Conservation (phyloP, 2,888 invertebrate genomes). For the Dusona sp. region DNA sequence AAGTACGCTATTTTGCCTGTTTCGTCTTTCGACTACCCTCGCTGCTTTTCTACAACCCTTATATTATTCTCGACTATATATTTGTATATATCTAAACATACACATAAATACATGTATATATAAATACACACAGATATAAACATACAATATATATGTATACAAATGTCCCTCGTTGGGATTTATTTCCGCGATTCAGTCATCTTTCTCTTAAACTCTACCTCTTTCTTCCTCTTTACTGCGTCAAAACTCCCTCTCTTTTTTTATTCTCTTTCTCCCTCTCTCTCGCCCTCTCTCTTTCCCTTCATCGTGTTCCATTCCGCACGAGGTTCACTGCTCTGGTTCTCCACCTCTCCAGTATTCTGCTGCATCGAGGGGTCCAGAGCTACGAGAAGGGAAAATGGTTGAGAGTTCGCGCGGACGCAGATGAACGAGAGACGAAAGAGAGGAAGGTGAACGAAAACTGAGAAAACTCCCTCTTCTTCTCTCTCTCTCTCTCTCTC, state of each 20-base stretch:
- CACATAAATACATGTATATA: neutral
- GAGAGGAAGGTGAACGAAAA: conserved; percentile 56
- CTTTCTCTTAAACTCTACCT: conserved; percentile 15
- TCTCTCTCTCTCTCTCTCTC: conserved; percentile 38
- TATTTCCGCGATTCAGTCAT: conserved; percentile 55
- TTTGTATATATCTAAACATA: neutral
- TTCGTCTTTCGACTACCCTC: conserved; percentile 48
- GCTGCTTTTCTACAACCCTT: conserved; percentile 17
- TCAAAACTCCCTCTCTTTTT: conserved; percentile 47
- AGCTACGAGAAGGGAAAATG: conserved; percentile 61
- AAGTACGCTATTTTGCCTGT: conserved; percentile 72
- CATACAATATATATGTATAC: conserved; percentile 2
- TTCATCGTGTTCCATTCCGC: conserved; percentile 15
- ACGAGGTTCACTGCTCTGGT: conserved; percentile 41
- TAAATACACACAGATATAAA: no score
- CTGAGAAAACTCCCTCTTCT: conserved; percentile 58
- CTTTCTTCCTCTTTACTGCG: conserved; percentile 30
- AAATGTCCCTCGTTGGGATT: conserved; percentile 50
- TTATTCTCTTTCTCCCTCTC: neutral
- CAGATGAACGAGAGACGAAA: conserved; percentile 59
- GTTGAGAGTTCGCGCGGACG: conserved; percentile 62
- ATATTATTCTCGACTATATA: conserved; percentile 28
- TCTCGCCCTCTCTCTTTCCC: conserved; percentile 20
- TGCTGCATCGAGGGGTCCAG: conserved; percentile 46
- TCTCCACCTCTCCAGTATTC: conserved; percentile 56